Evolutionary conservation across 2,113 vertebrate species (phyloP).

Genomic region (Psophia crepitans): DNA sequence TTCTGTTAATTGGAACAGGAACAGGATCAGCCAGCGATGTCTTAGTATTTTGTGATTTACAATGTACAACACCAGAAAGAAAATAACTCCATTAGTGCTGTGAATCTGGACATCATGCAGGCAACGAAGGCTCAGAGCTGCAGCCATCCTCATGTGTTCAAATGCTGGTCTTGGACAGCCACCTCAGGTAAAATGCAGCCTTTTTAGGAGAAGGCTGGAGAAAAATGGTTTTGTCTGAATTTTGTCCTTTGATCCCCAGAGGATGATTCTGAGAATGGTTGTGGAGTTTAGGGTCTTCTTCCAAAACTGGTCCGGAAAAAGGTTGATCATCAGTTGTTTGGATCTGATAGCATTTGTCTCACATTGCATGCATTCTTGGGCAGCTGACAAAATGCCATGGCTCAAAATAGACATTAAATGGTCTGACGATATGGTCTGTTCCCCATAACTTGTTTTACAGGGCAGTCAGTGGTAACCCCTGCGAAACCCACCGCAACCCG

Average conservation of each 20-base stretch:
- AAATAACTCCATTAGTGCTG: not conserved
- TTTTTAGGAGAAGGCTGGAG: not conserved
- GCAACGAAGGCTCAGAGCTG: not conserved
- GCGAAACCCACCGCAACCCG: not conserved
- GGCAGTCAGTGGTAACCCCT: not conserved
- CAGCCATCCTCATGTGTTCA: not conserved
- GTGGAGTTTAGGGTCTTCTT: not conserved
- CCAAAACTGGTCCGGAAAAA: not conserved
- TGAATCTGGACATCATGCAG: not conserved
- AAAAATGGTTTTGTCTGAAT: not conserved
- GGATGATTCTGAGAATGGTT: not conserved
- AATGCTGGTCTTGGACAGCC: not conserved
- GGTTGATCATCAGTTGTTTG: not conserved
- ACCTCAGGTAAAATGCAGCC: not conserved
- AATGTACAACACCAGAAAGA: not conserved
- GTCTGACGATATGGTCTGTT: not conserved
- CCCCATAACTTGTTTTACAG: not conserved
- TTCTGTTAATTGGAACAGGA: not conserved
- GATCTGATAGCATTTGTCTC: not conserved
- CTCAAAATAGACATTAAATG: slow-evolving; percentile 6
- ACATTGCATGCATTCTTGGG: not conserved
- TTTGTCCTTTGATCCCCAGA: not conserved
- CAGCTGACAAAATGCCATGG: not conserved
- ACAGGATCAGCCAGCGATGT: not conserved
- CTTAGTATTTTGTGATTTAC: not conserved